phyloP scores from a whole-genome alignment of 1,140 invertebrate genomes.

The Geopemphigus sp. region DNA sequence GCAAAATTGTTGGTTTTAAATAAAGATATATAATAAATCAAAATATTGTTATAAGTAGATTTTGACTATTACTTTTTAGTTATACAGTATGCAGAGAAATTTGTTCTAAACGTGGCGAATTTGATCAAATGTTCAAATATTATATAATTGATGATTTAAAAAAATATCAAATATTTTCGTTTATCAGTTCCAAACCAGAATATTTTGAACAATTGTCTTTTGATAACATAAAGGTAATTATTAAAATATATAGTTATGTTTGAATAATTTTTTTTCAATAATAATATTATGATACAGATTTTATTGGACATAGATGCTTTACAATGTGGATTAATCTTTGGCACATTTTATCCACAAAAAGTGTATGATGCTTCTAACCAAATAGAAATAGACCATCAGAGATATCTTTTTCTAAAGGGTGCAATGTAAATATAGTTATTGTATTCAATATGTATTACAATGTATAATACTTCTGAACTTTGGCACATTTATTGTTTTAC shows the following conservation, averaged over 20 bases:
- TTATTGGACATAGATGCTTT: slow-evolving; percentile 52
- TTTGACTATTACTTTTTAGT: slow-evolving; percentile 55
- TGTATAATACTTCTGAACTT: too few species aligned
- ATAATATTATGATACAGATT: slow-evolving; percentile 45
- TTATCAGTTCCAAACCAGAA: slow-evolving; percentile 42
- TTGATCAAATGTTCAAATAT: slow-evolving; percentile 62
- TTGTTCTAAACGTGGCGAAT: slow-evolving; percentile 61
- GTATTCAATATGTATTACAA: too few species aligned
- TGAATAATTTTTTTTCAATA: too few species aligned
- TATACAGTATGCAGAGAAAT: slow-evolving; percentile 65
- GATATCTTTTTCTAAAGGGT: slow-evolving; percentile 50
- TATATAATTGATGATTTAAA: slow-evolving; percentile 62
- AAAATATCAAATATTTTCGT: slow-evolving; percentile 56
- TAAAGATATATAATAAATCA: too few species aligned
- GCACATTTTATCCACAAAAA: slow-evolving; percentile 37
- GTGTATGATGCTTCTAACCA: slow-evolving; percentile 9
- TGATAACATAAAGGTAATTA: slow-evolving; percentile 20
- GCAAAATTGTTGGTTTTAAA: slow-evolving; percentile 38
- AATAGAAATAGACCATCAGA: slow-evolving; percentile 23
- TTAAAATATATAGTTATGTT: too few species aligned
- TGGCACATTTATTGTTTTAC: background rate
- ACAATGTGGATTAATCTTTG: slow-evolving; percentile 52
- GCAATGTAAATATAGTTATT: slow-evolving; percentile 43
- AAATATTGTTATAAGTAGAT: background rate
- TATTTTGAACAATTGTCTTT: slow-evolving; percentile 30